Base-by-base conservation (phyloP, 2,797 vertebrate genomes). In the Girardinus metallicus region DNA sequence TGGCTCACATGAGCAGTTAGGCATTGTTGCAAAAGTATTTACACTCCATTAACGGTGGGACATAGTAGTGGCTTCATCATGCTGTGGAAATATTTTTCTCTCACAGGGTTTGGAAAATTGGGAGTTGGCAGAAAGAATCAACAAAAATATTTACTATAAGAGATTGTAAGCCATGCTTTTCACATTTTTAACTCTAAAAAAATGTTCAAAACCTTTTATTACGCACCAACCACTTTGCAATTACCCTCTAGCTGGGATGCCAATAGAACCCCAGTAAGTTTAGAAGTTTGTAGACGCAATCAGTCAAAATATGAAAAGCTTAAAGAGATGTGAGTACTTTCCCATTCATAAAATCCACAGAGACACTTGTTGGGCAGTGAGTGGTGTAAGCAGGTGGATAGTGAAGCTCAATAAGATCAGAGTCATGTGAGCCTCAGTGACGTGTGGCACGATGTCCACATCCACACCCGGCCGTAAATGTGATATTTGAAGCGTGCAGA, bases 361-460 rank as follows among this genome's bases (percentile, higher is more conserved):
- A 57, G 64, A 82, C 53, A 75, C 70, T n/a, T 64, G 77, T 49
- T 73, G 77, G 86, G 77, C 85, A 81, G 83, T 90, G 88, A 90
- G 81, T 81, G 79, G 71, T 90, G 79, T 68, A 79, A 87, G 87
- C 93, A 92, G 91, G 93, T 93, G 93, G 84, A 74, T 80, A 55
- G 74, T 72, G 77, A 55, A 36, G 80, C 29, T 82, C 83, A 85
- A 83, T 77, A 85, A 84, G 81, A 80, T 78, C 86, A 81, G 47
- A 78, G 84, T 83, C 87, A 91, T 80, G 83, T 83, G 88, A 91
- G 83, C 85, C 79, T 36, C 18, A 41, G 83, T 83, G 82, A 86
- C 83, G 73, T 88, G 46, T 84, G 29, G 79, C 80, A 34, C 49
- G 74, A 76, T 88, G 86, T 92, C 36, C 64, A 26, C 64, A 29